Base-by-base conservation (phyloP, 2,888 invertebrate species). In the Sesamia inferens region DNA sequence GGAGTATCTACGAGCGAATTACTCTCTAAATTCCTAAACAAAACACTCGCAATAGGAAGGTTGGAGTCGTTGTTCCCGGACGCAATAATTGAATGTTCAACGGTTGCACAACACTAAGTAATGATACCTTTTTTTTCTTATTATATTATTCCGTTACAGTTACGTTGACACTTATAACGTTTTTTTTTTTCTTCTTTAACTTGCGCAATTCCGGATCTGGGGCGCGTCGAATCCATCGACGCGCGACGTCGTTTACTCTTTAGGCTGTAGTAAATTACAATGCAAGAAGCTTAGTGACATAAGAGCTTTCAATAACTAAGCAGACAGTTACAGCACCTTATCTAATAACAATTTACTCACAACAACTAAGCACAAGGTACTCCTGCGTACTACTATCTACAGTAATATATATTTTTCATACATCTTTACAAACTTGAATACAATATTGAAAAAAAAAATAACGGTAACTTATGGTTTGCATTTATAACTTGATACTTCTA, bases 161-260 rank as follows among this genome's bases (percentile, higher is more conserved):
- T 91, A 91, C 92, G 90, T 89, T 87, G 82, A 74, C 81, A 84
- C 85, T 87, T 74, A 82, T 64, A 79, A 67, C 14, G 76, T 89
- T 89, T 91, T 86, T 79, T 92, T 90, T 86, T 89, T 89, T 91
- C 86, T 79, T 92, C 90, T 86, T 75, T 79, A 69, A 79, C 85
- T 93, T 91, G 86, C 88, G 92, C 86, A 93, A 94, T 88, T 85
- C 83, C 89, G 89, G 87, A 94, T 90, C 91, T 93, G 89, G 93
- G 90, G 90, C 93, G 88, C 87, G 81, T 85, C 90, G 78, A 91
- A 92, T 92, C 88, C 77, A 82, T 74, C 67, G 81, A 66, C 67
- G 82, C 68, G 82, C 63, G 78, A 68, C 68, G 83, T 85, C 81
- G 76, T 88, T 85, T 82, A 88, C 78, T 87, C 90, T 90, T 91